Base-by-base conservation (phyloP, 1,140 invertebrate genomes). In the Apis dorsata region DNA sequence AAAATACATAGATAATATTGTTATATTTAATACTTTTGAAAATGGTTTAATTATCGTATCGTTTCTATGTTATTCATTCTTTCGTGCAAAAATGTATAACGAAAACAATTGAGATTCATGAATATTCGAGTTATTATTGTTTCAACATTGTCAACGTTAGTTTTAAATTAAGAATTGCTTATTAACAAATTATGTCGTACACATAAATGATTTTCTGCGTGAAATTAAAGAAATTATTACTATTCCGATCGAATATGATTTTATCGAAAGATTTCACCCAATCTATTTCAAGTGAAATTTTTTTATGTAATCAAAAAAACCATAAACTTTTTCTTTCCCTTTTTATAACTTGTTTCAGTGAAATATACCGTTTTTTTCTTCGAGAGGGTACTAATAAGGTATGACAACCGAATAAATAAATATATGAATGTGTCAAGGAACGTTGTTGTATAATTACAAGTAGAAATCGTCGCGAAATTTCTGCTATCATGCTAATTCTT, bases 271-370 rank as follows among this genome's bases (percentile, higher is more conserved):
- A 19, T 60, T 28, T 53, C 15, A 12, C 7, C 21, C 13, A 17
- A 15, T 59, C 69, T 72, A 57, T 65, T 80, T 80, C 17, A 80
- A 21, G 51, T 65, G 79, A 80, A 73, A 73, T 80, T 80, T 65
- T 51, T n/a, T 80, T 80, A 57, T 11, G 60, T 49, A 80, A 80
- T n/a, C 49, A 24, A 63, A 55, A 57, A 63, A 44, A 62, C 79
- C 49, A 21, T n/a, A 21, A 60, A 49, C 79, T 73, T 73, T 73
- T 59, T 73, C 65, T 49, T 49, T 80, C 34, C 34, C 70, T 49
- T 79, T 34, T 24, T 71, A 21, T n/a, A 21, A 19, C 21, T 69
- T n/a, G 65, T 28, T 12, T 21, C 21, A 0, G 34, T 44, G 34
- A 44, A 44, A 21, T 19, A 15, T 12, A 28, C 21, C 7, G 28